Evolutionary conservation across 2,888 invertebrate species (phyloP), one percentile per base, ranked within the genome.

Genomic region (Dascillus cervinus): DNA sequence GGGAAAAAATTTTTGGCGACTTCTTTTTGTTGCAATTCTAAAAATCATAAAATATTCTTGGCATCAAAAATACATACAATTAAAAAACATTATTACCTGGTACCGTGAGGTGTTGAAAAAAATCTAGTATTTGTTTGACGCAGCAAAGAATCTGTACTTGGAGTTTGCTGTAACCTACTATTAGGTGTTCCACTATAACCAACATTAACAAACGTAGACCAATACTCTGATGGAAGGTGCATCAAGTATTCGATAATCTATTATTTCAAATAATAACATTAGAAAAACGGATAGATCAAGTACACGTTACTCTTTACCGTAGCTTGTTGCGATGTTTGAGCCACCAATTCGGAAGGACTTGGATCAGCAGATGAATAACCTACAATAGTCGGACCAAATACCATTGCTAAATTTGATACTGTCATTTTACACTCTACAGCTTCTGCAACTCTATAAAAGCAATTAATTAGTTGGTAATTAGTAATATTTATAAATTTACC

Each of bases 351-450:
- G 3, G 75, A 72, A 10, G 79, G 73, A 44, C 79, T 75, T 1
- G 82, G 81, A 57, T 87, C 80, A 0, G 72, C 65, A 1, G 77
- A 78, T 8, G 87, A 87, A 56, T 86, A 91, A 0, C 96, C 96
- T 11, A 97, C 83, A 28, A 97, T 73, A 1, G 94, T 95, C 2
- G 96, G 96, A 0, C 88, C 96, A 65, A 97, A 92, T 14, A 96
- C 79, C 57, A 83, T 84, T 1, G 94, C 80, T 49, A 98, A 69
- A 67, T 94, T 96, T 43, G 77, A 77, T 11, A 80, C 69, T 0
- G 89, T 85, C 97, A 98, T 98, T 69, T 89, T 88, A 46, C 90
- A 89, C 28, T 84, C 87, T 0, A 77, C 73, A 43, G 82, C 77
- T 45, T 83, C 80, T 0, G 90, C 79, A 36, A 95, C 81, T 52